Conservation (phyloP, 2,888 invertebrate genomes). For the Trachelus tabidus region DNA sequence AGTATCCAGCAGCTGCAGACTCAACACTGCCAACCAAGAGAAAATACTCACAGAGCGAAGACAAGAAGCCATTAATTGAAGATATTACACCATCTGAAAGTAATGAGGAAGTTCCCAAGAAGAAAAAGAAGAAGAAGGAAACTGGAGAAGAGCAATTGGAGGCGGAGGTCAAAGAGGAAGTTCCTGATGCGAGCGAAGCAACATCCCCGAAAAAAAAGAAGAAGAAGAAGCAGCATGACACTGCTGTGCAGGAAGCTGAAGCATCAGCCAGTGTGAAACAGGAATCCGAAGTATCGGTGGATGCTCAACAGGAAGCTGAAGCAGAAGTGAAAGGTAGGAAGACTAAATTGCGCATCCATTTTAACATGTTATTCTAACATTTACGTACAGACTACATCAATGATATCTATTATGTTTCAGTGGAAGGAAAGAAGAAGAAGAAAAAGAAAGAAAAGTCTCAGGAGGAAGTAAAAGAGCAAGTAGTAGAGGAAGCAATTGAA, state of each 20-base stretch:
- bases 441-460: slow-evolving; percentile 34
- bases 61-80: slow-evolving; percentile 58
- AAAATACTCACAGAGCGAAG: slow-evolving; percentile 69
- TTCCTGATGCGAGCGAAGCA: slow-evolving; percentile 7
- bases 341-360: slow-evolving; percentile 37
- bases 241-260: slow-evolving; percentile 10
- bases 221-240: slow-evolving; percentile 38
- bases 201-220: slow-evolving; percentile 31
- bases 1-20: slow-evolving; percentile 84
- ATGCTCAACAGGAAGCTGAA: slow-evolving; percentile 34
- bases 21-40: slow-evolving; percentile 81
- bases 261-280: slow-evolving; percentile 9
- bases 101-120: slow-evolving; percentile 44
- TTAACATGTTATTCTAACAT: background rate
- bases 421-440: slow-evolving; percentile 39
- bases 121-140: slow-evolving; percentile 48
- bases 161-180: slow-evolving; percentile 12
- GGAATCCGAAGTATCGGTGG: slow-evolving; percentile 15
- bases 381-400: slow-evolving; percentile 38
- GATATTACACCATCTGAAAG: slow-evolving; percentile 45
- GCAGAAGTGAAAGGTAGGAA: slow-evolving; percentile 46
- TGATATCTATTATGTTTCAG: slow-evolving; percentile 12
- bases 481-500: slow-evolving; percentile 33
- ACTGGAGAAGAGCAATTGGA: slow-evolving; percentile 12
- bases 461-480: slow-evolving; percentile 29